These are phyloP conservation scores for Oreochromis tanganicae DNA, from an alignment of 2,113 vertebrate species.

Conservation along the genomic window DNA sequence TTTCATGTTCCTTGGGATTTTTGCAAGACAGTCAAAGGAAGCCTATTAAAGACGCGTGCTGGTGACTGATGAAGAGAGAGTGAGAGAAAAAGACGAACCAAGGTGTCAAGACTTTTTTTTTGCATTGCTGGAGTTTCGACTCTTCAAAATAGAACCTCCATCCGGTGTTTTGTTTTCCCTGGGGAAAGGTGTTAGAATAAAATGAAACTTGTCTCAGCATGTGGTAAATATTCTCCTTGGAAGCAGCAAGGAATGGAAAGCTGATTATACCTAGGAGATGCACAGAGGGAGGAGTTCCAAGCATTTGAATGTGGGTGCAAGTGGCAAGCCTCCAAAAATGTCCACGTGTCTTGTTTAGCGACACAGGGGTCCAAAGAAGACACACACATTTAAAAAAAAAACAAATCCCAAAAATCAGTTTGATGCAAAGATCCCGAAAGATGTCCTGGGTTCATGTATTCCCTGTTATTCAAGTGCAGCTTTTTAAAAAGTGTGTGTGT, in stretches of 20 bases:
- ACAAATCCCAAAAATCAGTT: neutral
- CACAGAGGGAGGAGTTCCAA: neutral
- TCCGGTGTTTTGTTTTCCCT: conserved; percentile 54
- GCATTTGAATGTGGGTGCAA: neutral
- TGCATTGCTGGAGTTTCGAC: conserved; percentile 30
- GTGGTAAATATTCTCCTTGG: conserved; percentile 50
- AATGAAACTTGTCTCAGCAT: conserved; percentile 61
- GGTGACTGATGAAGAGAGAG: conserved; percentile 32
- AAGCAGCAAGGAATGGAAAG: conserved; percentile 15
- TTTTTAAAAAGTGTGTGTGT: neutral
- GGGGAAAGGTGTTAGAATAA: conserved; percentile 42
- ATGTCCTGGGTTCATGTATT: neutral
- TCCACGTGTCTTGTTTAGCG: neutral
- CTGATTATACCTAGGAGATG: conserved; percentile 8
- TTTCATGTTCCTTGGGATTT: neutral
- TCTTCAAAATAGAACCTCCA: conserved; percentile 50
- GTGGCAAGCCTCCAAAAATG: conserved; percentile 27
- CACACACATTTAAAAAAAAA: neutral
- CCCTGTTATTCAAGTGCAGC: neutral
- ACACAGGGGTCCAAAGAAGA: neutral
- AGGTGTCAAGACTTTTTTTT: conserved; percentile 48
- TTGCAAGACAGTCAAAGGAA: conserved; percentile 40
- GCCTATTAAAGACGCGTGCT: conserved; percentile 11
- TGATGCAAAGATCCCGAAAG: neutral
- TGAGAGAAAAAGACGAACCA: conserved; percentile 25